These are phyloP conservation scores for Helobdella robusta DNA, from an alignment of 2,888 invertebrate genomes.

Conservation along the genomic window DNA sequence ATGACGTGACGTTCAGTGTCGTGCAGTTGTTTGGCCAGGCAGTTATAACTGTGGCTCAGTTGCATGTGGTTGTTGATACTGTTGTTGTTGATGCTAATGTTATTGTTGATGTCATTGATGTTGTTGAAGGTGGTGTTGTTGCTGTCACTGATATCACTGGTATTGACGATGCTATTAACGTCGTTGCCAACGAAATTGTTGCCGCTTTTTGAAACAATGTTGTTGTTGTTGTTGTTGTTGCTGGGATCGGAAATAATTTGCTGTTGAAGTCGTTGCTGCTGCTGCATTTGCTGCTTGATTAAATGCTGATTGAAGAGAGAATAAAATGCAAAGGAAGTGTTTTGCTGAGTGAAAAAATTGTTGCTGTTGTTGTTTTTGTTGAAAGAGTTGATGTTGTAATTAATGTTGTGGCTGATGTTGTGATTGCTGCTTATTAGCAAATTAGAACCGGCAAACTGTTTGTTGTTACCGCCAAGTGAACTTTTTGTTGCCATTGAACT, in stretches of 20 bases:
- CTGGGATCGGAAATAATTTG: too few relatives aligned
- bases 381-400: too few relatives aligned
- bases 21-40: constrained; percentile 21
- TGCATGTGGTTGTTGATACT: neutral
- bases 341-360: neutral
- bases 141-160: neutral
- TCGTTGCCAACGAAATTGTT: neutral
- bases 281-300: neutral
- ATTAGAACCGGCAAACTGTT: too few relatives aligned
- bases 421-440: neutral
- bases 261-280: too few relatives aligned
- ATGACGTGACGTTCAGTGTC: constrained; percentile 25
- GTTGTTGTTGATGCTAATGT: neutral
- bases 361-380: constrained; percentile 2
- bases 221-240: too few relatives aligned
- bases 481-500: too few relatives aligned
- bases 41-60: constrained; percentile 19
- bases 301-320: constrained; percentile 3
- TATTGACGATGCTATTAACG: neutral
- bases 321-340: neutral
- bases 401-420: neutral
- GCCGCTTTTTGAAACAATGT: too few relatives aligned
- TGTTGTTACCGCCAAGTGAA: too few relatives aligned
- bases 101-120: constrained; percentile 5
- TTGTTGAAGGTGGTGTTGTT: constrained; percentile 6